Conservation (phyloP, 2,113 vertebrate genomes). For the Tapirus terrestris region DNA sequence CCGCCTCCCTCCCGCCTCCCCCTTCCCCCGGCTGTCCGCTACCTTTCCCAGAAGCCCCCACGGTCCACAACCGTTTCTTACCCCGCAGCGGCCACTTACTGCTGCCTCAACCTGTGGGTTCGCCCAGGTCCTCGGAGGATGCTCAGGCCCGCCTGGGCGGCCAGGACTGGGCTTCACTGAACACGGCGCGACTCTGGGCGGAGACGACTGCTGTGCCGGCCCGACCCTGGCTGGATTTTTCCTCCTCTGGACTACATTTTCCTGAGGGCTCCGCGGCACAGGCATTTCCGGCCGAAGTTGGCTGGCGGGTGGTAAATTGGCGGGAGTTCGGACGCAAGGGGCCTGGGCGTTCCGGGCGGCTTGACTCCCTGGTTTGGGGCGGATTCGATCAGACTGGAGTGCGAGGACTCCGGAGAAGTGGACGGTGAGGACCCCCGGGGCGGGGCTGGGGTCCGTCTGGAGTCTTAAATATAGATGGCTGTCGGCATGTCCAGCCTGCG, state of each 20-base stretch:
- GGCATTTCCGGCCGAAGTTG: not conserved
- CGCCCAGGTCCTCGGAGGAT: not conserved
- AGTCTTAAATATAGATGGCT: not conserved
- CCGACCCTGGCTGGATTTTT: too few relatives aligned
- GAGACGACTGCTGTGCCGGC: not conserved
- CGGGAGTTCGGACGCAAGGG: not conserved
- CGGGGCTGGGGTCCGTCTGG: not conserved
- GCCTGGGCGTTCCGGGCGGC: fast-evolving
- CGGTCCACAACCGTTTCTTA: not conserved
- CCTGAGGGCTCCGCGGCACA: not conserved
- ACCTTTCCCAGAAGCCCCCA: not conserved
- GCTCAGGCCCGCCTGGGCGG: not conserved
- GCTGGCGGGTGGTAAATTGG: not conserved
- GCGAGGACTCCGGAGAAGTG: not conserved
- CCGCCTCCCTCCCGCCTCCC: not conserved
- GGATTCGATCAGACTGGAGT: fast-evolving
- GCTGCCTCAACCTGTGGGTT: not conserved
- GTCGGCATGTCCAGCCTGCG: not conserved
- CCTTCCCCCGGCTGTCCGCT: not conserved
- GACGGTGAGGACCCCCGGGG: not conserved
- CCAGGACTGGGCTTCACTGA: not conserved
- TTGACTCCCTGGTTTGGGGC: not conserved
- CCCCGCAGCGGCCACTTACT: not conserved
- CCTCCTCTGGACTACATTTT: not conserved
- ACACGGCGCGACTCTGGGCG: fast-evolving